Base-by-base conservation (phyloP, 2,888 invertebrate species). In the Automeris io region DNA sequence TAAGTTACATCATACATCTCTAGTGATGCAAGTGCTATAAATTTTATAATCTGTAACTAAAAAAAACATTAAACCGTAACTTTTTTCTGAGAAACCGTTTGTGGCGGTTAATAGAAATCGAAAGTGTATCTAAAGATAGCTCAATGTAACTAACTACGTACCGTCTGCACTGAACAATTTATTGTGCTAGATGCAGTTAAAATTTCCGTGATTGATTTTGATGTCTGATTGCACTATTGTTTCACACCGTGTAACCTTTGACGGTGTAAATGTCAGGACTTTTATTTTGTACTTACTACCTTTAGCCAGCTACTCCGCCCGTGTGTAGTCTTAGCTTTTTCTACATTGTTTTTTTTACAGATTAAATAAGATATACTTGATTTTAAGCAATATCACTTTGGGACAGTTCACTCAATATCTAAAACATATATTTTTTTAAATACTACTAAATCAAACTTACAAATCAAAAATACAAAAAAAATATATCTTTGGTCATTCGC, bases 111-210 rank as follows among this genome's bases (percentile, higher is more conserved):
- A 34, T 37, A 18, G 47, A 50, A 50, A 47, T 42, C 42, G 50
- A 50, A 52, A 52, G 49, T 42, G 25, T 21, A 26, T 35, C 37
- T 45, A 49, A 41, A 29, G 16, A 29, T 29, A 29, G 29, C 29
- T 29, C 16, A n/a, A 16, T 16, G 29, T 29, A 16, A 8, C 29
- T 9, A 8, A 26, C 29, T 5, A 6, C 11, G 8, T 29, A 4
- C 11, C 3, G 26, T 26, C 29, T 16, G 16, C n/a, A 29, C 29
- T 29, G 29, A 29, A 29, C 29, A 29, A 29, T 29, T 29, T 29
- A 29, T 29, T 29, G 13, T 29, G 16, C 16, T 29, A 16, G 29
- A 29, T 8, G 16, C 29, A 3, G 16, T 29, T 29, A 16, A 29
- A 29, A 29, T 16, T 29, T 29, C 29, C 29, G 29, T 16, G 16